phyloP scores from a whole-genome alignment of 2,113 vertebrate genomes.

The Salvelinus fontinalis region DNA sequence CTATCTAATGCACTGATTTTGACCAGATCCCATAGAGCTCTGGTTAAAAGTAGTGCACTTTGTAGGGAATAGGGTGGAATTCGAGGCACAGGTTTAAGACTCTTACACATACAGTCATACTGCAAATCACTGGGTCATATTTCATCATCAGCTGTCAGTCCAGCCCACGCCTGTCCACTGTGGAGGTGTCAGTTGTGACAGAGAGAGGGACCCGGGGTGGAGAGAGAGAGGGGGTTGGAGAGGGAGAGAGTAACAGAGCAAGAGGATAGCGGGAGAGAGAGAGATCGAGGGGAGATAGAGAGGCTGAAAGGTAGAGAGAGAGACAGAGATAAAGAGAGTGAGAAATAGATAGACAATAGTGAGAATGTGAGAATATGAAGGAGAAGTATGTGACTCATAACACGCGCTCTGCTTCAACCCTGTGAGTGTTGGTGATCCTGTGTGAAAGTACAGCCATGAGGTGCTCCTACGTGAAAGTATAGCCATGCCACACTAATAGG shows the following conservation, averaged over 20 bases:
- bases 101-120: conserved; percentile 16
- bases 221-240: not conserved
- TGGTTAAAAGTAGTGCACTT: too few species aligned
- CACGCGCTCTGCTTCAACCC: conserved; percentile 24
- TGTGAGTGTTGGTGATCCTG: not conserved
- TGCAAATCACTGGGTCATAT: conserved; percentile 62
- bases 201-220: not conserved
- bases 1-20: too few species aligned
- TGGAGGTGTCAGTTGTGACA: conserved; percentile 24
- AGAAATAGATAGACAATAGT: not conserved
- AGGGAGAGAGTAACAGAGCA: conserved; percentile 14
- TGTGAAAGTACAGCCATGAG: not conserved
- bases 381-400: conserved; percentile 17
- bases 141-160: conserved; percentile 67
- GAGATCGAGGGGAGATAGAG: conserved; percentile 6
- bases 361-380: too few species aligned
- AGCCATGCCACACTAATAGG: not conserved
- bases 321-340: not conserved
- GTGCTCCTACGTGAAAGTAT: not conserved
- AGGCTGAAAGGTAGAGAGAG: conserved; percentile 1
- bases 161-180: conserved; percentile 31
- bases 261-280: conserved; percentile 14
- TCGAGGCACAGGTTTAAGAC: conserved; percentile 50
- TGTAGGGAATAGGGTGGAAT: too few species aligned
- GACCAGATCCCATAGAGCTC: too few species aligned